Conservation (phyloP, 2,888 invertebrate genomes). For the Amblyjoppa proteus region DNA sequence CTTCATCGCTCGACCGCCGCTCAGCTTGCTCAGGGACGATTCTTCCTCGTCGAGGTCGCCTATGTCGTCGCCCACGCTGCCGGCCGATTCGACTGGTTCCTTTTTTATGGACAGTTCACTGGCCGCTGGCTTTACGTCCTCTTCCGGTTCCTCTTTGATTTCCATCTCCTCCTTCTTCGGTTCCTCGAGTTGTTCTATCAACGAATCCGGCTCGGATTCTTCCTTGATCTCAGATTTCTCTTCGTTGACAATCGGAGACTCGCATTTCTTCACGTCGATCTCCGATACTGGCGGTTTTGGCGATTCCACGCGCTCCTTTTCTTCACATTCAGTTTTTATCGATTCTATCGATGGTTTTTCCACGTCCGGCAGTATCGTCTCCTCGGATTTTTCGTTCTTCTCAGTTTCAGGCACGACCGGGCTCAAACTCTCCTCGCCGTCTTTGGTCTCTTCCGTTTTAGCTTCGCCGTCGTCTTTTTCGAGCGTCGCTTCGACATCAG, state of each 20-base stretch:
- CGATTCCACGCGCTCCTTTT: constrained; percentile 52
- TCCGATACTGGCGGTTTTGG: constrained; percentile 72
- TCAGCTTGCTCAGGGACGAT: constrained; percentile 80
- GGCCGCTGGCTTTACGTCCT: constrained; percentile 66
- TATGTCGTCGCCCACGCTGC: constrained; percentile 84
- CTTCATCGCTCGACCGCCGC: constrained; percentile 81
- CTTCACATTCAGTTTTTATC: constrained; percentile 14
- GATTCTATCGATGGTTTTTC: constrained; percentile 24
- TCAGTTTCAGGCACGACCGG: constrained; percentile 38
- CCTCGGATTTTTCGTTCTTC: constrained; percentile 67
- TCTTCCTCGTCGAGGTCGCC: constrained; percentile 84
- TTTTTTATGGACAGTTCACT: constrained; percentile 73
- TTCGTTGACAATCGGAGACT: constrained; percentile 55
- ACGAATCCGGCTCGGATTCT: constrained; percentile 67
- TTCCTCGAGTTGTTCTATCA: constrained; percentile 60
- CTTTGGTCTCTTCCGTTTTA: constrained; percentile 46
- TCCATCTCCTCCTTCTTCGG: constrained; percentile 73
- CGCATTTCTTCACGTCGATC: constrained; percentile 51
- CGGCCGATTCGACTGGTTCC: constrained; percentile 79
- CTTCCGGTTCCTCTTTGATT: constrained; percentile 73
- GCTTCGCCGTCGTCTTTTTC: constrained; percentile 63
- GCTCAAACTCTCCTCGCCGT: constrained; percentile 41
- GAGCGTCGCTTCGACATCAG: constrained; percentile 33
- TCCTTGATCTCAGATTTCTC: constrained; percentile 71
- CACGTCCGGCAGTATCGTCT: constrained; percentile 27